phyloP scores from a whole-genome alignment of 2,888 invertebrate species.

The Julus scandinavius region DNA sequence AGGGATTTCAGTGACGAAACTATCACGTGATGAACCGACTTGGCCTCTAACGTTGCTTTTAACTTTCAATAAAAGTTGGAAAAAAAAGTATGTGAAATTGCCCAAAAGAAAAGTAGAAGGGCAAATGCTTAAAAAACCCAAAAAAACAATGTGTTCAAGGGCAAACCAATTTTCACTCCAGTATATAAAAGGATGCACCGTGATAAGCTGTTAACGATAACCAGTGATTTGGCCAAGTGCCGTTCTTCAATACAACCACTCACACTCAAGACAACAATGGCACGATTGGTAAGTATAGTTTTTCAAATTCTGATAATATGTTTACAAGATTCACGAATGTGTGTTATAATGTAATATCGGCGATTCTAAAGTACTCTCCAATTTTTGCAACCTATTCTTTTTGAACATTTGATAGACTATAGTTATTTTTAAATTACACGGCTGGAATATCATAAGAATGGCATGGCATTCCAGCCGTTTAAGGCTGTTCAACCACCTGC shows the following conservation, averaged over 20 bases:
- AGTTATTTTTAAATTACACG: too few species aligned
- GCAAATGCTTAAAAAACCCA: not conserved
- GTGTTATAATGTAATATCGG: too few species aligned
- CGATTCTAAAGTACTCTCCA: too few species aligned
- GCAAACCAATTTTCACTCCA: not conserved
- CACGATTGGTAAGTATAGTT: not conserved
- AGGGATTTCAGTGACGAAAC: constrained; percentile 4
- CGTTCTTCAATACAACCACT: not conserved
- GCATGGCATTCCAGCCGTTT: too few species aligned
- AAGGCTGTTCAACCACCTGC: too few species aligned
- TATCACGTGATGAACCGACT: not conserved
- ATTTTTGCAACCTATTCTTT: too few species aligned
- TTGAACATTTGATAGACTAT: too few species aligned
- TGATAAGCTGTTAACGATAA: not conserved
- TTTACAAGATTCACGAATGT: not conserved
- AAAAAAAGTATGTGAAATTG: not conserved
- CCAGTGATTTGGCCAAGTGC: not conserved
- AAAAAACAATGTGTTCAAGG: constrained; percentile 7
- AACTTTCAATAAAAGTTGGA: not conserved
- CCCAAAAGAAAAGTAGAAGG: constrained; percentile 3
- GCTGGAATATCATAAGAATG: too few species aligned
- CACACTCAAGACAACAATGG: not conserved
- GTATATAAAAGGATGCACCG: not conserved
- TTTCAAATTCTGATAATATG: not conserved
- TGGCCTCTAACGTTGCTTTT: constrained; percentile 17